Conservation (phyloP, 1,140 invertebrate genomes). For the Rhopalosiphum padi region DNA sequence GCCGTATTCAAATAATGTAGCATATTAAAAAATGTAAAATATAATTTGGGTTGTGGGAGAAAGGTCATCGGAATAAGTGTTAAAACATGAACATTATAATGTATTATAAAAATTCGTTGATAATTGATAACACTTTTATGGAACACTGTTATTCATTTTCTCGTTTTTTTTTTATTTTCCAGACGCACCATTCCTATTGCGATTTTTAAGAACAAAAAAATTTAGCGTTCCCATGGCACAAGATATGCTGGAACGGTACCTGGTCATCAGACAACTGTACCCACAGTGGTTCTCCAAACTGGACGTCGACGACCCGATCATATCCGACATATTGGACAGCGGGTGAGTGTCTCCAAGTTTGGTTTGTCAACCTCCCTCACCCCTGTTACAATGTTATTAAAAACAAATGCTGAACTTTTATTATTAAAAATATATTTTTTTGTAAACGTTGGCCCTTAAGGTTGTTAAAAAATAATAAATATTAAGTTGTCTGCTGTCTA, state of each 20-base stretch:
- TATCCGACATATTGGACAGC: slow-evolving; percentile 79
- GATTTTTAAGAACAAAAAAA: slow-evolving; percentile 85
- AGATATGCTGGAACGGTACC: slow-evolving; percentile 83
- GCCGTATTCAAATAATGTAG: not conserved
- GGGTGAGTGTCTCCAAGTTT: slow-evolving; percentile 68
- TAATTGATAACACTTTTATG: not conserved
- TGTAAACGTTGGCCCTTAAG: too few relatives aligned
- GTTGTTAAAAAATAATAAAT: too few relatives aligned
- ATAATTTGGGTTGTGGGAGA: not conserved
- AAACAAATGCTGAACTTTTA: too few relatives aligned
- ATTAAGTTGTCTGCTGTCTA: too few relatives aligned
- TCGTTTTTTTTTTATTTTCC: slow-evolving; percentile 20
- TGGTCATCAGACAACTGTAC: slow-evolving; percentile 80
- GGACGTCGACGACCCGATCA: slow-evolving; percentile 73
- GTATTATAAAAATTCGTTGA: too few relatives aligned
- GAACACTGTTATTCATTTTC: not conserved
- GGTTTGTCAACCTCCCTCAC: not conserved
- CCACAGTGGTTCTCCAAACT: slow-evolving; percentile 84
- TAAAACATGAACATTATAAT: not conserved
- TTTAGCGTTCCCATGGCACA: slow-evolving; percentile 84
- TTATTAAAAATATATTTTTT: too few relatives aligned
- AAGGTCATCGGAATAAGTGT: not conserved
- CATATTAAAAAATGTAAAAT: not conserved
- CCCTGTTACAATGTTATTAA: too few relatives aligned
- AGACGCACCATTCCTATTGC: slow-evolving; percentile 79